Evolutionary conservation across 2,888 invertebrate species (phyloP).

Genomic region (Ptilodon capucinus): DNA sequence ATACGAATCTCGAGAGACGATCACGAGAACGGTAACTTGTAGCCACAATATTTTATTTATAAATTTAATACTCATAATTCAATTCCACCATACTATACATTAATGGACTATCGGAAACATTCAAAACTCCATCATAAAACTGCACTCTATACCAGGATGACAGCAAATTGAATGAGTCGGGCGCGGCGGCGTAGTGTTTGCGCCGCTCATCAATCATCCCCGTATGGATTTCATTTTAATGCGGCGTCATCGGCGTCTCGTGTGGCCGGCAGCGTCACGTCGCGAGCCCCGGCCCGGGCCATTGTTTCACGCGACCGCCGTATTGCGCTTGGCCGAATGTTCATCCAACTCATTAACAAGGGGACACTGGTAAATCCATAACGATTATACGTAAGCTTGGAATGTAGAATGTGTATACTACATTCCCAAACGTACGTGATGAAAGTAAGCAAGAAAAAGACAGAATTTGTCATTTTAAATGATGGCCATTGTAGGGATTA

Average conservation of each 20-base stretch:
- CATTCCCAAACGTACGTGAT: too few species aligned
- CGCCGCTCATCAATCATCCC: constrained; percentile 76
- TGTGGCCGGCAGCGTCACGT: constrained; percentile 57
- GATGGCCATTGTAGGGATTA: too few species aligned
- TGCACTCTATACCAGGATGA: constrained; percentile 41
- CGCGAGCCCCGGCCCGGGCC: constrained; percentile 29
- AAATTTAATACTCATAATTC: too few species aligned
- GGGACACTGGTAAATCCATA: neutral
- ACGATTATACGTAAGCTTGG: too few species aligned
- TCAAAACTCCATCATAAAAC: constrained; percentile 33
- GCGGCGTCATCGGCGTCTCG: constrained; percentile 78
- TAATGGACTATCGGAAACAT: constrained; percentile 22
- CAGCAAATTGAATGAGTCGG: constrained; percentile 77
- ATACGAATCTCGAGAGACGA: too few species aligned
- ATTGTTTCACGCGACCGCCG: constrained; percentile 49
- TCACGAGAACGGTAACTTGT: too few species aligned
- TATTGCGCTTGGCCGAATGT: constrained; percentile 30
- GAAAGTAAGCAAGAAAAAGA: too few species aligned
- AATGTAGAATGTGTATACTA: too few species aligned
- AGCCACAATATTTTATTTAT: too few species aligned
- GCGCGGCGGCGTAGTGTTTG: constrained; percentile 68
- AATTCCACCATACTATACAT: too few species aligned
- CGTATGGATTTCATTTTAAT: constrained; percentile 80
- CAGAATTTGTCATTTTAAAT: too few species aligned
- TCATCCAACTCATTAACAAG: constrained; percentile 31